These are phyloP conservation scores for Coregonus suidteri DNA, from an alignment of 2,797 vertebrate species.

Conservation along the genomic window DNA sequence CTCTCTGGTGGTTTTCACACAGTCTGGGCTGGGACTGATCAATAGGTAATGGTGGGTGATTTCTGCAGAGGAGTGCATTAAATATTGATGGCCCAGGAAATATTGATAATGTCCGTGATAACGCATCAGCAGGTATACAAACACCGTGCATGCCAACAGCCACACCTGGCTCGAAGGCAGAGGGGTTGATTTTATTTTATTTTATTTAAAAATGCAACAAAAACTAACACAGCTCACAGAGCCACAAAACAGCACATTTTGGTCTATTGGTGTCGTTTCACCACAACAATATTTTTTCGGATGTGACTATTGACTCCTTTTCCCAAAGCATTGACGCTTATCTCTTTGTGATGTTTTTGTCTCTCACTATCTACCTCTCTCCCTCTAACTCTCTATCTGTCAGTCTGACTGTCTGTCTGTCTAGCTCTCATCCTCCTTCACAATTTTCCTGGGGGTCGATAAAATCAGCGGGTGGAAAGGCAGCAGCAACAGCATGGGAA, in stretches of 20 bases:
- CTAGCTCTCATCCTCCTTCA: not conserved
- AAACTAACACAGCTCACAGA: too few species aligned
- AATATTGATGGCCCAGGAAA: conserved; percentile 18
- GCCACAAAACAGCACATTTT: too few species aligned
- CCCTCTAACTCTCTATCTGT: conserved; percentile 22
- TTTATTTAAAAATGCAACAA: too few species aligned
- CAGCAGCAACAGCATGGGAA: not conserved
- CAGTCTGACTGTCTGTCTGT: conserved; percentile 6
- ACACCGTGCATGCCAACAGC: not conserved
- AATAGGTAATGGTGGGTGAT: not conserved
- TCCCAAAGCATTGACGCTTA: not conserved
- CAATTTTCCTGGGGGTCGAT: not conserved
- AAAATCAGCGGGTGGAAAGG: not conserved
- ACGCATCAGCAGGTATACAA: not conserved
- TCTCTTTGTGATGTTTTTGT: conserved; percentile 21
- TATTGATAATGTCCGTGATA: conserved; percentile 5
- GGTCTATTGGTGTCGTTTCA: too few species aligned
- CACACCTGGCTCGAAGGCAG: not conserved
- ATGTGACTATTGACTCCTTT: not conserved
- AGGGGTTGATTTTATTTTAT: not conserved
- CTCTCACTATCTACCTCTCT: not conserved
- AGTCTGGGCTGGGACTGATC: not conserved
- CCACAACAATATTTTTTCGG: not conserved
- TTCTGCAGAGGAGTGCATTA: conserved; percentile 16
- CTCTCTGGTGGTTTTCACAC: conserved; percentile 1